Evolutionary conservation across 2,113 vertebrate genomes (phyloP), one percentile per base, ranked within the genome.

Genomic region (Cygnus atratus): DNA sequence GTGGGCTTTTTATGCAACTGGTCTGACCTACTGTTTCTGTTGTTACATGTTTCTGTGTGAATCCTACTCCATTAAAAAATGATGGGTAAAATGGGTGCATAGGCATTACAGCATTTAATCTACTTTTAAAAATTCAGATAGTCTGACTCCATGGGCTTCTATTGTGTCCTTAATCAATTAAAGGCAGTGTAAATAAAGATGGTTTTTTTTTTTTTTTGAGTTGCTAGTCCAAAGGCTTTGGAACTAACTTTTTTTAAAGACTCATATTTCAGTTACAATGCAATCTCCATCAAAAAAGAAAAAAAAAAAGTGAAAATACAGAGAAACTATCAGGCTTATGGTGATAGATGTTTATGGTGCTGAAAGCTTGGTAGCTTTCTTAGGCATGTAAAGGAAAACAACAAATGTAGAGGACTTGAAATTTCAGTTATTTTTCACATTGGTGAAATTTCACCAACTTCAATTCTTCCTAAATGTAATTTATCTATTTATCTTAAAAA

Each of bases 41-140:
- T 58, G 11, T 44, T 58, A 3, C 4, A 0, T 54, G 13, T 66
- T 37, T 52, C 25, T 0, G 0, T 63, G 35, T 44, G 29, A 91
- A 70, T 10, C 20, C 24, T 37, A 14, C 9, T 48, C 21, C 28
- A 11, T 37, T 37, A 35, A 54, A 62, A 88, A 79, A 5, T 26
- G 10, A 6, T 62, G 43, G 11, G 25, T 11, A 18, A 74, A 57
- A 43, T 15, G 37, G 9, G 1, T 44, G 26, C 44, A 26, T 13
- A 29, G 28, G 12, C 37, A 37, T 1, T 2, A 3, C 22, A 35
- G 8, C 13, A 21, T 31, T 54, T 74, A 31, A 52, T 21, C 9
- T 29, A 15, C 19, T n/a, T 89, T 81, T 25, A 57, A 72, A 25
- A 63, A 39, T 63, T 66, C 2, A 0, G 5, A 14, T 19, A 39